A percentile compares a stretch with the other conserved stretches of the same genome.
Conservation (phyloP, 2,113 vertebrate genomes). For the Hyaena hyaena region DNA sequence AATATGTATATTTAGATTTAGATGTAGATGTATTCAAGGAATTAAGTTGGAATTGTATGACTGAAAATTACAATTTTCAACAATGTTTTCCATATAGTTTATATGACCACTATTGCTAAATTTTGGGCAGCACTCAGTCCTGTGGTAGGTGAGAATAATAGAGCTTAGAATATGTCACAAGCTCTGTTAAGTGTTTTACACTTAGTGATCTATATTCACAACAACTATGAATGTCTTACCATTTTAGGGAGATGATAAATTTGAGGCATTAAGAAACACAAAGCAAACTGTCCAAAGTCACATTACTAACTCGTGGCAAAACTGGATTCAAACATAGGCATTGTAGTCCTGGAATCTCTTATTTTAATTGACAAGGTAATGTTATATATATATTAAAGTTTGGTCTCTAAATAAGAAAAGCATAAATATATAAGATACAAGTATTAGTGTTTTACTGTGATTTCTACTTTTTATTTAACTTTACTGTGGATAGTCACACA, state of each 20-base stretch:
- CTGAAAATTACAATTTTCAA: not conserved
- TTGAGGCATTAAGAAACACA: not conserved
- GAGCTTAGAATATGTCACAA: not conserved
- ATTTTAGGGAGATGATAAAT: not conserved
- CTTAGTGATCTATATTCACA: not conserved
- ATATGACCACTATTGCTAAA: not conserved
- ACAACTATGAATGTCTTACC: not conserved
- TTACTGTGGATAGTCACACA: not conserved
- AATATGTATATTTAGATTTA: not conserved
- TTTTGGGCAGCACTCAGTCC: not conserved
- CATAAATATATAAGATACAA: not conserved
- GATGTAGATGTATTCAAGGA: not conserved
- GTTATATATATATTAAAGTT: not conserved
- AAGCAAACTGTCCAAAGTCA: not conserved
- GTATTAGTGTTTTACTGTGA: not conserved
- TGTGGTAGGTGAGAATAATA: not conserved
- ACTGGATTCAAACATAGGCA: not conserved
- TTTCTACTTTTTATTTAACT: not conserved
- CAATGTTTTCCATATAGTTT: not conserved
- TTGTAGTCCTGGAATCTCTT: not conserved
- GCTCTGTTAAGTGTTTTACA: not conserved
- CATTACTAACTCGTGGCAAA: not conserved
- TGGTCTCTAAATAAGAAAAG: not conserved
- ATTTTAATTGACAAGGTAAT: not conserved
- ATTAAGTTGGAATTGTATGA: not conserved